Conservation (phyloP, 1,140 invertebrate genomes). For the Gonioctena quinquepunctata region DNA sequence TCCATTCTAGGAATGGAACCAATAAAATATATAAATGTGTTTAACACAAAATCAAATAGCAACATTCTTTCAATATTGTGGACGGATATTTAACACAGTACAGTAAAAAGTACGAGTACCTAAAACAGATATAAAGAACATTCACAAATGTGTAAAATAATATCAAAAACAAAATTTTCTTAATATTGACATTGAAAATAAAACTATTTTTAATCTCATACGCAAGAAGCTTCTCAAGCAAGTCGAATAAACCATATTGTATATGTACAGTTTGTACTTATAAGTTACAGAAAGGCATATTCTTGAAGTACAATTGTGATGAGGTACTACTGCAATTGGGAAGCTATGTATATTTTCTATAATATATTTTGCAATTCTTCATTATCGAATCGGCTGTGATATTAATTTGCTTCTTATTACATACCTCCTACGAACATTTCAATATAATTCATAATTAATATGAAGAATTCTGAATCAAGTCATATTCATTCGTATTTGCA, state of each 20-base stretch:
- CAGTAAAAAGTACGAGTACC: not conserved
- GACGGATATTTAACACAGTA: conserved; percentile 20
- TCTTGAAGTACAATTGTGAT: conserved; percentile 5
- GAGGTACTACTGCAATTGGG: too few species aligned
- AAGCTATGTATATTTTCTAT: too few species aligned
- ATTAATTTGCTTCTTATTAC: too few species aligned
- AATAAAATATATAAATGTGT: conserved; percentile 48
- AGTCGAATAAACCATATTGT: not conserved
- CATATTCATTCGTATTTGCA: too few species aligned
- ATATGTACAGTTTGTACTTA: conserved; percentile 5
- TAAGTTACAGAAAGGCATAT: conserved; percentile 4
- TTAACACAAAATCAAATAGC: conserved; percentile 38
- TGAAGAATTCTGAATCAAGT: too few species aligned
- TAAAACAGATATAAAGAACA: not conserved
- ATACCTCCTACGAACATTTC: too few species aligned
- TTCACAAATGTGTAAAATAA: conserved; percentile 3
- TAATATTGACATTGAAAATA: not conserved
- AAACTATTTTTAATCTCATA: conserved; percentile 4
- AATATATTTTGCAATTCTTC: too few species aligned
- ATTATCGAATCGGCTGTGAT: too few species aligned
- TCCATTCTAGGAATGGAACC: conserved; percentile 28
- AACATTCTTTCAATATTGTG: conserved; percentile 28
- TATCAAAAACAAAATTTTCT: conserved; percentile 3
- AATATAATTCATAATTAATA: too few species aligned
- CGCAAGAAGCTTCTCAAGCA: not conserved